Conservation (phyloP, 2,797 vertebrate genomes). For the Sylvia borin region DNA sequence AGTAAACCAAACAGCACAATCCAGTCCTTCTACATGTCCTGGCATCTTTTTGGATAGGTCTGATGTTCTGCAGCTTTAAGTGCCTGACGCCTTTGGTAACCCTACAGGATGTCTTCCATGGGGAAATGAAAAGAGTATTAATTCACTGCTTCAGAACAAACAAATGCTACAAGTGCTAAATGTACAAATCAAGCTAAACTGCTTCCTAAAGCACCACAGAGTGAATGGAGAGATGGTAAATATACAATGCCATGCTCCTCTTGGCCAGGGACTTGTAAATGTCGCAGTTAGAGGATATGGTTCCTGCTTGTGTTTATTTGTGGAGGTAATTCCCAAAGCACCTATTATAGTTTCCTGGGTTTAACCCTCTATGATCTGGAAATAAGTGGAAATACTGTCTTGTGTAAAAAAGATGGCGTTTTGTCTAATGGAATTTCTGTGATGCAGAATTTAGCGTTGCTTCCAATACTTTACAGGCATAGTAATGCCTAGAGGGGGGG, state of each 20-base stretch:
- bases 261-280: not conserved
- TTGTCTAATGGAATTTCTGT: slow-evolving; percentile 12
- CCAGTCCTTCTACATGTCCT: not conserved
- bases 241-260: not conserved
- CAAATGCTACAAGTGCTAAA: not conserved
- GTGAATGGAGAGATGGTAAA: not conserved
- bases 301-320: not conserved
- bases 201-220: not conserved
- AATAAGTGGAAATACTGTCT: slow-evolving; percentile 6
- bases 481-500: not conserved
- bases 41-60: not conserved
- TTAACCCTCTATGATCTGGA: not conserved
- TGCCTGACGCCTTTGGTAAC: not conserved
- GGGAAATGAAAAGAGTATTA: slow-evolving; percentile 25
- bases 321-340: not conserved
- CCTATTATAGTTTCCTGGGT: not conserved
- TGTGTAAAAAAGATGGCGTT: slow-evolving; percentile 25
- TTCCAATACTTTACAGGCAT: slow-evolving; percentile 1
- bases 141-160: slow-evolving; percentile 13
- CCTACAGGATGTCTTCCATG: not conserved
- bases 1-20: not conserved
- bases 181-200: slow-evolving; percentile 19
- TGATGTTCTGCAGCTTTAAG: not conserved
- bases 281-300: not conserved
- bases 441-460: slow-evolving; percentile 13